Evolutionary conservation across 1,140 invertebrate species (phyloP), one percentile per base, ranked within the genome.

Genomic region (Bombyx mandarina): DNA sequence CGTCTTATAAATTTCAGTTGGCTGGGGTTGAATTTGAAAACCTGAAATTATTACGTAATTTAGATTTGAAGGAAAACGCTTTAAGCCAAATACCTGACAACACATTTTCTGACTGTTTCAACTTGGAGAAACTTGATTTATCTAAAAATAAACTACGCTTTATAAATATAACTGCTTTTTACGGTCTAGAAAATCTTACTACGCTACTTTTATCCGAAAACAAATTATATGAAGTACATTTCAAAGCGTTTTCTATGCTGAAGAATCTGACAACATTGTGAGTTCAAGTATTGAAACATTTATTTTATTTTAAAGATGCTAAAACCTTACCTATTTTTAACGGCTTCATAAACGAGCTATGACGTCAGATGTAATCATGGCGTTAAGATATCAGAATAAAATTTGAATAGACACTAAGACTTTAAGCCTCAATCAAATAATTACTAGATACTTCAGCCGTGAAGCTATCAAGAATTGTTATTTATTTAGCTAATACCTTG

Each of bases 81-180:
- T 88, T 94, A 54, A 77, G 88, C 0, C 77, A 88, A 22, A 71
- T 93, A 7, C 88, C 90, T 26, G 88, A 89, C 7, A 85, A 84
- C 1, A 73, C 90, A 6, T 92, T 93, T 69, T 78, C 84, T 26
- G 89, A 88, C 56, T 86, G 90, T 46, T 70, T 67, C 0, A 86
- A 82, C 45, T 72, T 93, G 45, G 88, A 89, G 8, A 90, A 89
- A 54, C 69, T 93, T 4, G 90, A 92, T 63, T 68, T 93, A 48
- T 90, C 91, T 12, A 89, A 82, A 67, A 92, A 92, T 62, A 88
- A 89, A 63, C 88, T 93, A 45, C 71, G 80, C 26, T 88, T 73
- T 59, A 63, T 89, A 51, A 89, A 89, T 59, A 58, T 76, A 8
- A 82, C 83, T 26, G 75, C 78, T 8, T 88, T 89, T 60, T 59